A percentile compares a stretch with the other conserved stretches of the same genome.
Conservation (phyloP, 2,888 invertebrate genomes). For the Seira sanloemensis region DNA sequence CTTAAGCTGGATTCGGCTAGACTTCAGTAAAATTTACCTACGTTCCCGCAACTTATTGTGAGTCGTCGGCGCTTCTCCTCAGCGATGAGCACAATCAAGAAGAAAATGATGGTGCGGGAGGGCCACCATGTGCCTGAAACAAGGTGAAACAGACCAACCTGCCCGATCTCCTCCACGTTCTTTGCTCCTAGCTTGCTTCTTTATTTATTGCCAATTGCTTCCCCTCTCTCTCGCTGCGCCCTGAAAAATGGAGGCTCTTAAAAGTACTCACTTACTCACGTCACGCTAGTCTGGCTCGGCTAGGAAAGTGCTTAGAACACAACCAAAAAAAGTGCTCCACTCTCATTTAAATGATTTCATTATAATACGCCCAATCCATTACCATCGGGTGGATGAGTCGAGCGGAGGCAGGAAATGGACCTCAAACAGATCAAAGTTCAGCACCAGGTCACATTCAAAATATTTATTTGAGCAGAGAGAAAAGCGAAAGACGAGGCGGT, state of each 20-base stretch:
- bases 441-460: too few relatives aligned
- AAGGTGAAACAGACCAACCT: constrained; percentile 6
- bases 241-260: constrained; percentile 7
- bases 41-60: too few relatives aligned
- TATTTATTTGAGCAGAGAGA: too few relatives aligned
- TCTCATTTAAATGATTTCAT: constrained; percentile 10
- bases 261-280: neutral
- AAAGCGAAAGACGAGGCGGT: too few relatives aligned
- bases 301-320: neutral
- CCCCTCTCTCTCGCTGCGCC: neutral
- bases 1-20: too few relatives aligned
- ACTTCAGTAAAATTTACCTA: too few relatives aligned
- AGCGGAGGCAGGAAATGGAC: too few relatives aligned
- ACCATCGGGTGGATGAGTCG: neutral
- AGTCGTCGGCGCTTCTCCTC: too few relatives aligned
- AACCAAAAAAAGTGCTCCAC: neutral
- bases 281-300: neutral
- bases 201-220: constrained; percentile 7
- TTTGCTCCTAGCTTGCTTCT: neutral
- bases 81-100: neutral
- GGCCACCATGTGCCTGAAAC: too few relatives aligned
- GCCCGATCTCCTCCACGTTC: neutral
- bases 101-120: neutral
- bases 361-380: neutral
- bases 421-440: too few relatives aligned